Evolutionary conservation across 2,888 invertebrate genomes (phyloP).

Genomic region (Paralinhomoeus sp.): DNA sequence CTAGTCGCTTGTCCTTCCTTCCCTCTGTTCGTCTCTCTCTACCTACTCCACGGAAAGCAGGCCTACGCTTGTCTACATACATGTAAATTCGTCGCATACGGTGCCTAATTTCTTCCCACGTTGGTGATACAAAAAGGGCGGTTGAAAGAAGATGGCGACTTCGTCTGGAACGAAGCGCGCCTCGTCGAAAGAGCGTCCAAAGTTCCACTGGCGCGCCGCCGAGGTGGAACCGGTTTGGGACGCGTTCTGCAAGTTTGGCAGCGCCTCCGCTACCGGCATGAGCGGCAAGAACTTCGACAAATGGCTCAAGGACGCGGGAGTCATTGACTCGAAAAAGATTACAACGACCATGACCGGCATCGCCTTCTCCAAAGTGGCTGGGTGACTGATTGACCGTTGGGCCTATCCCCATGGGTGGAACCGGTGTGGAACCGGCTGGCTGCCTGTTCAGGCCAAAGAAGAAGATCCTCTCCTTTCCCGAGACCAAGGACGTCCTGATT

Average conservation of each 20-base stretch:
- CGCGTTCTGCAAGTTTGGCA: slow-evolving; percentile 20
- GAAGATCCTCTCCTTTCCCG: slow-evolving; percentile 20
- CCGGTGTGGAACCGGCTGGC: not conserved
- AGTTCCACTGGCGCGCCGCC: slow-evolving; percentile 6
- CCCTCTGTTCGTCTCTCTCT: too few species aligned
- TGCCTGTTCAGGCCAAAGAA: slow-evolving; percentile 18
- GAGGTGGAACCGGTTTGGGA: slow-evolving; percentile 14
- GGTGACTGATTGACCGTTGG: slow-evolving; percentile 8
- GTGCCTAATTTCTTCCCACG: too few species aligned
- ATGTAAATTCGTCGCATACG: too few species aligned
- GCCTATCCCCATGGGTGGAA: not conserved
- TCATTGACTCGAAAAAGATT: slow-evolving; percentile 16
- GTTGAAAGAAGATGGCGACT: too few species aligned
- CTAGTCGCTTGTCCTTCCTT: too few species aligned
- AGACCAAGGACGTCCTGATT: slow-evolving; percentile 20
- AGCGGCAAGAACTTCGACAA: slow-evolving; percentile 26
- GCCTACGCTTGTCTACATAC: too few species aligned
- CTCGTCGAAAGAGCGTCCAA: too few species aligned
- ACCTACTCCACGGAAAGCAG: too few species aligned
- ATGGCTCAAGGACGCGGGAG: slow-evolving; percentile 23
- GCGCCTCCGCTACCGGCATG: slow-evolving; percentile 19
- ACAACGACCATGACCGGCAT: slow-evolving; percentile 24
- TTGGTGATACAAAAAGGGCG: too few species aligned
- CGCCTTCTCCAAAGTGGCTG: slow-evolving; percentile 23
- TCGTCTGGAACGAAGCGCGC: too few species aligned